These are phyloP conservation scores for Lemur catta DNA, from an alignment of 2,797 vertebrate genomes.

Conservation along the genomic window DNA sequence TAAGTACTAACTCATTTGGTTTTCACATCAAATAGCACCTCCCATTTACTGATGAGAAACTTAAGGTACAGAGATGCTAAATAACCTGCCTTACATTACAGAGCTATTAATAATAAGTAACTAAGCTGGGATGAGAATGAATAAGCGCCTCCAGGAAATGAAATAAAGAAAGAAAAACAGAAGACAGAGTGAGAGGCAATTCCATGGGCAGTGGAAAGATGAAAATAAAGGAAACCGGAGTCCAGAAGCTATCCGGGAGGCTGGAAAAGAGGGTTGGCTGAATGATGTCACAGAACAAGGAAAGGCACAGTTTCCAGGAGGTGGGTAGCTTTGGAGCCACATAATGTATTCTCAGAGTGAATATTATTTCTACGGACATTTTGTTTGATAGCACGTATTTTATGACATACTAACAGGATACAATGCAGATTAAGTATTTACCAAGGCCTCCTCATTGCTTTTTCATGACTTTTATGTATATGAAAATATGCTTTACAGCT, in stretches of 20 bases:
- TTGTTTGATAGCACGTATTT: background rate
- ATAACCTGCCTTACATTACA: background rate
- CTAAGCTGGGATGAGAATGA: background rate
- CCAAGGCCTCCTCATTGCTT: conserved; percentile 14
- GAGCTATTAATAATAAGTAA: background rate
- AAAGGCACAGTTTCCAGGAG: background rate
- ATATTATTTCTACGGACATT: background rate
- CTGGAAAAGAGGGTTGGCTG: background rate
- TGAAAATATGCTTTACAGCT: background rate
- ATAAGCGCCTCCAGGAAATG: background rate
- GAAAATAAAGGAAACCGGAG: background rate
- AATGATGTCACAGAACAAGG: background rate
- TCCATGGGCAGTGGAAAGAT: background rate
- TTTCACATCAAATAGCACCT: background rate
- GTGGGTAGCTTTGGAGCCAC: background rate
- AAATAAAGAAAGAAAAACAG: background rate
- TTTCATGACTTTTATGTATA: background rate
- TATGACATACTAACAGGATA: background rate
- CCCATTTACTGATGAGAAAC: background rate
- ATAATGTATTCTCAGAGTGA: background rate
- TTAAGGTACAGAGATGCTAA: background rate
- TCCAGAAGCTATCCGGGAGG: background rate
- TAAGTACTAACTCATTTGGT: background rate
- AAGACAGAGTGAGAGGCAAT: background rate
- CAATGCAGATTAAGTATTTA: background rate